Base-by-base conservation (phyloP, 2,888 invertebrate species). In the Drosophila quasianomalipes region DNA sequence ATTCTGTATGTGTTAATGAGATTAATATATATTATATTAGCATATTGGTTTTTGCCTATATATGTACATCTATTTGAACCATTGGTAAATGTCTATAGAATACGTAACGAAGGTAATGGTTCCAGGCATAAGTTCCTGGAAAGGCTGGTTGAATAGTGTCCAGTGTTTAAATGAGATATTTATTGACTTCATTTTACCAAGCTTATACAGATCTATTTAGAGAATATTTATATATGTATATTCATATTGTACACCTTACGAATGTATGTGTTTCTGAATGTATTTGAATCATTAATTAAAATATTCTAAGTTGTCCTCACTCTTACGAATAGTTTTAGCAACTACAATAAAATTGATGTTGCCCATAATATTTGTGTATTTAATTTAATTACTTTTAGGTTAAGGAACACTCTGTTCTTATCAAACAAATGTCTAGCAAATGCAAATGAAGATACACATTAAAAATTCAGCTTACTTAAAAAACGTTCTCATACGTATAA, bases 91-190 rank as follows among this genome's bases (percentile, higher is more conserved):
- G 76, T 65, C 61, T 76, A 66, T 53, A 49, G 51, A 49, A 60
- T 62, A 54, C 16, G 30, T 39, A 47, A 28, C 31, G 54, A 64
- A 49, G 65, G 53, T 49, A 41, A 41, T 37, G 44, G 60, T 44
- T 39, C 53, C 81, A 64, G 71, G 58, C 19, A 7, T 26, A 12
- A 14, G 3, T 0, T 41, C 68, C 62, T 64, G 49, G 35, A 35
- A 78, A 72, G 62, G 79, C 79, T 79, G 79, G 79, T 79, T 79
- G 79, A 79, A 77, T 54, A 69, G 79, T 72, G 79, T 79, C 79
- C 79, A 79, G 82, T 79, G 72, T 54, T 65, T 65, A 76, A 19
- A 30, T 39, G 39, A 55, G 30, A 65, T 62, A 76, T 71, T 60
- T 33, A 60, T 54, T 59, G 60, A 62, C 19, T 35, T 61, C 2